Conservation (phyloP, 2,888 invertebrate genomes). For the Palloptera scutellata region DNA sequence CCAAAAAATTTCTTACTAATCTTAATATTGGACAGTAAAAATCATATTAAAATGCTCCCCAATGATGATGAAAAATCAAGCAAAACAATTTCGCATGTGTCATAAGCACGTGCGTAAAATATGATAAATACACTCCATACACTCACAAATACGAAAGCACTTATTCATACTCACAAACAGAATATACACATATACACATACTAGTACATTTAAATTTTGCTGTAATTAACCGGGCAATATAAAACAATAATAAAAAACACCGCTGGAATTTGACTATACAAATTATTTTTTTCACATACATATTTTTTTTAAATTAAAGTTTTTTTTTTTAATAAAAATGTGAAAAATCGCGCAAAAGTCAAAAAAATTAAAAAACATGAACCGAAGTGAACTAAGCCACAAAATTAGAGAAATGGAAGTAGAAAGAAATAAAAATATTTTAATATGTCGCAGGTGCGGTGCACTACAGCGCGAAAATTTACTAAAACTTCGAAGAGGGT, state of each 20-base stretch:
- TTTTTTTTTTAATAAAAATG: no score
- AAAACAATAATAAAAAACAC: slow-evolving; percentile 10
- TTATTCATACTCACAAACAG: not conserved
- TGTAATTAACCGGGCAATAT: slow-evolving; percentile 28
- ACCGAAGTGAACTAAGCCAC: no score
- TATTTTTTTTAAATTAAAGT: slow-evolving; percentile 10
- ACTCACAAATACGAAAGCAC: slow-evolving; percentile 1
- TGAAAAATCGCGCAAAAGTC: no score
- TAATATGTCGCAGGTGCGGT: no score
- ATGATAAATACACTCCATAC: slow-evolving; percentile 8
- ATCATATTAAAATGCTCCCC: slow-evolving; percentile 5
- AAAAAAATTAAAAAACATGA: no score
- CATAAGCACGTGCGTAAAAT: slow-evolving; percentile 28
- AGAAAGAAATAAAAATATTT: no score
- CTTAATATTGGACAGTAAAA: not conserved
- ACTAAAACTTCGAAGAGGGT: not conserved
- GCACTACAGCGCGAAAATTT: no score
- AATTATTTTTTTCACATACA: slow-evolving; percentile 10
- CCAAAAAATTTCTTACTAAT: slow-evolving; percentile 13
- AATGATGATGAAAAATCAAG: not conserved
- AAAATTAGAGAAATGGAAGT: no score
- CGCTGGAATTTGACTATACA: slow-evolving; percentile 18
- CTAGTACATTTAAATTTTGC: slow-evolving; percentile 7
- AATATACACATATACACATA: not conserved
- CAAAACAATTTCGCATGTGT: slow-evolving; percentile 1